phyloP scores from a whole-genome alignment of 2,113 vertebrate species.

The Megaleporinus macrocephalus region DNA sequence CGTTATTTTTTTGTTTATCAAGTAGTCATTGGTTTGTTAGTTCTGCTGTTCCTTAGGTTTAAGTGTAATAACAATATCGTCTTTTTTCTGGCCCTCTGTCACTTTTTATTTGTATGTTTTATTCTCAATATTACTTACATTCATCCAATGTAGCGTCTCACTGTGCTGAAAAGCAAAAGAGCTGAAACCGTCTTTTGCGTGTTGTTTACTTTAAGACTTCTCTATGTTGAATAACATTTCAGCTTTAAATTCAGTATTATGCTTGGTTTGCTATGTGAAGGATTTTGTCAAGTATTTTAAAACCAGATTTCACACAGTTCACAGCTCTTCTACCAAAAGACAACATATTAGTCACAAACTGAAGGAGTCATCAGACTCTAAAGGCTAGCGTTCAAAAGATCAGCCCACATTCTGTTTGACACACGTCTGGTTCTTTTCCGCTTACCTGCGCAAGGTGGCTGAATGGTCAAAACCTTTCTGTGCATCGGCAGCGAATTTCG shows the following conservation, averaged over 20 bases:
- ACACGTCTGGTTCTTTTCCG: neutral
- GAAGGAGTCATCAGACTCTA: neutral
- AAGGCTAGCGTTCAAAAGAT: neutral
- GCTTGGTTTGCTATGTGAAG: constrained; percentile 19
- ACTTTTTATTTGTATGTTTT: neutral
- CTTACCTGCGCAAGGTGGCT: neutral
- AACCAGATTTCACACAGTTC: neutral
- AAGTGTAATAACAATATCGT: neutral
- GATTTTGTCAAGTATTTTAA: constrained; percentile 20
- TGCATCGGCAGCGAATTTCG: neutral
- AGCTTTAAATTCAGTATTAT: constrained; percentile 41
- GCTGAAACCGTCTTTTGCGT: neutral
- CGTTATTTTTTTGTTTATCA: neutral
- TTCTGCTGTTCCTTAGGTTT: neutral
- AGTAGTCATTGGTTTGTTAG: neutral
- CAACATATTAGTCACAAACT: neutral
- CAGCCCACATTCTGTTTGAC: neutral
- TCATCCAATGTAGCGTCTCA: neutral
- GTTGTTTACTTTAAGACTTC: constrained; percentile 2
- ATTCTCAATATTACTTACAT: neutral
- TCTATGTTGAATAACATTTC: constrained; percentile 1
- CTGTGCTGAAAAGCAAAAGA: neutral
- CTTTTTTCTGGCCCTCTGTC: neutral
- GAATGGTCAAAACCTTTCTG: neutral
- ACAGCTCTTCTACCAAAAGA: neutral